Base-by-base conservation (phyloP, 2,113 vertebrate genomes). In the Nematolebias whitei region DNA sequence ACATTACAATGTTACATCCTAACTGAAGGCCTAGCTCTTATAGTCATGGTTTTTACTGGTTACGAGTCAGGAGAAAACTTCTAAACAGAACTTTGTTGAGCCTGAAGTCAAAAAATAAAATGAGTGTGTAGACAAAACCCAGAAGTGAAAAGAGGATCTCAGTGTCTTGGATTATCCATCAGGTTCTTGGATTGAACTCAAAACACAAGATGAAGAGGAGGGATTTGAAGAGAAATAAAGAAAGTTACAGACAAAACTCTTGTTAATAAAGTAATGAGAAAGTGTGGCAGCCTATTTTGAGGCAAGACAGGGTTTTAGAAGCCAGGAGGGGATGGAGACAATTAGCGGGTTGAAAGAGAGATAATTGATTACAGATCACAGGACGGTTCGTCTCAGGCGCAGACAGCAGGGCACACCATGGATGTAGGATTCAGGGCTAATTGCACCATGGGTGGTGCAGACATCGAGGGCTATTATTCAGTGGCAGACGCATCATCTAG, bases 321-420 rank as follows among this genome's bases (percentile, higher is more conserved):
- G 62, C 38, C 32, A 35, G 72, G 14, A 0, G 40, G 19, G 52
- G 62, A 55, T 62, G 9, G 12, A 43, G 55, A 60, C 59, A 68
- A 78, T 75, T 73, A 39, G 38, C 52, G 54, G 76, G 40, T 14
- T 66, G 53, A 82, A 60, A 47, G 76, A 70, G 58, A 50, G 72
- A 64, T 86, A 84, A 92, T 82, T 82, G 76, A 84, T 88, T 79
- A 72, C 79, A 88, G 81, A 87, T 80, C 43, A 68, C 22, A 29
- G 50, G 52, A 53, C 60, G 48, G 41, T 80, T 76, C 69, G 74
- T 84, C 82, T 90, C 89, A 88, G 85, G 88, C 91, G 87, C 56
- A 63, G 71, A 52, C 57, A 68, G 53, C 39, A 51, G 64, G 66
- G 81, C 44, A 41, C 69, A 68, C 19, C 43, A 43, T 65, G 74